A percentile compares a stretch with the other conserved stretches of the same genome.
These are phyloP conservation scores for Calameuta pallipes DNA, from an alignment of 2,888 invertebrate genomes.

Conservation along the genomic window DNA sequence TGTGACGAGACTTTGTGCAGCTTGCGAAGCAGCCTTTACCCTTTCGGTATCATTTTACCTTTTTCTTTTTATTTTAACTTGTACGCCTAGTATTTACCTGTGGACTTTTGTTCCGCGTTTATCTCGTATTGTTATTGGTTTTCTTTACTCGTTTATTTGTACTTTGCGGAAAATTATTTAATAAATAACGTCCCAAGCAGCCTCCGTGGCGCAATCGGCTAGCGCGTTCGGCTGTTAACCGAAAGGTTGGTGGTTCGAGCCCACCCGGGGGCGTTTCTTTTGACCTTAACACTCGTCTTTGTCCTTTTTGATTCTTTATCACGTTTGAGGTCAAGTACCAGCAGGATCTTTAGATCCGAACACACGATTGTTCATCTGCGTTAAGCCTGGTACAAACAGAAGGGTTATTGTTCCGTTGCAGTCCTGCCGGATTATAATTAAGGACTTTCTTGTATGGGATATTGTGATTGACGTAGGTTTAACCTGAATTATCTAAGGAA, in stretches of 20 bases:
- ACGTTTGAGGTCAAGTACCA: not conserved
- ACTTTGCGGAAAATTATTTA: not conserved
- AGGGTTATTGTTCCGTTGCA: not conserved
- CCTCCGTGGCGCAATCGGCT: constrained; percentile 94
- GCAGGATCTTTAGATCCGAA: not conserved
- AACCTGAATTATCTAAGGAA: not conserved
- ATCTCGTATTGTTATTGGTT: not conserved
- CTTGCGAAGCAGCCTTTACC: not conserved
- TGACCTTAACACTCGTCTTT: not conserved
- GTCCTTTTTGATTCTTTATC: not conserved
- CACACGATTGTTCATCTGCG: no score
- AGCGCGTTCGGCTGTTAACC: constrained; percentile 99
- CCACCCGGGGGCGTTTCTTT: constrained; percentile 78
- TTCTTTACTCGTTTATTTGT: not conserved
- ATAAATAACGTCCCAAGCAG: not conserved
- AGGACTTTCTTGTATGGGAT: not conserved
- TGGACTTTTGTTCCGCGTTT: not conserved
- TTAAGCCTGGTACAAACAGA: not conserved
- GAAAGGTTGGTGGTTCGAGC: constrained; percentile 99
- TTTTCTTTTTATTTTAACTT: not conserved
- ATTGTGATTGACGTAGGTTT: not conserved
- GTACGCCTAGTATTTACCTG: not conserved
- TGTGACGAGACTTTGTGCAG: not conserved
- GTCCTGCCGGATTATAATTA: not conserved
- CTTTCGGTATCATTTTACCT: not conserved